Percentiles rank a stretch among this genome's conserved stretches.
phyloP scores from a whole-genome alignment of 2,113 vertebrate genomes.

The Otolemur garnettii region DNA sequence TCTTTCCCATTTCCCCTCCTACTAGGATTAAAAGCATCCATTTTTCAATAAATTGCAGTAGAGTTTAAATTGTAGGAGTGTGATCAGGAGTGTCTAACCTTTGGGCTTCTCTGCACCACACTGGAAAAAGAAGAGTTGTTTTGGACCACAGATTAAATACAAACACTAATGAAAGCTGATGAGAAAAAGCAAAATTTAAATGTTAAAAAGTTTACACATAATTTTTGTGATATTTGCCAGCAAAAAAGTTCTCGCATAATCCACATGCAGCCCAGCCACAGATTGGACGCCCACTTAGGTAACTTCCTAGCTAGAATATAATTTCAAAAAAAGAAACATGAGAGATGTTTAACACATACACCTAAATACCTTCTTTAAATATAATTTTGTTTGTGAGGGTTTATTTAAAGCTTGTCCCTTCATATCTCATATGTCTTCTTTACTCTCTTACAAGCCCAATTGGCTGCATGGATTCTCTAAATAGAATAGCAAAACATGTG shows the following conservation, averaged over 20 bases:
- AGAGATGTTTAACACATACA: neutral
- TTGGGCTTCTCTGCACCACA: no score
- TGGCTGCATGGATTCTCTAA: neutral
- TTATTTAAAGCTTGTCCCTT: conserved; percentile 5
- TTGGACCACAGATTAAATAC: no score
- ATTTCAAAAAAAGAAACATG: neutral
- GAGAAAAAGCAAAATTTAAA: no score
- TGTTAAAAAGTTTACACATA: no score
- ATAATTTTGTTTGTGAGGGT: conserved; percentile 28
- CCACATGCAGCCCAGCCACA: no score
- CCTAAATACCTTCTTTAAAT: neutral
- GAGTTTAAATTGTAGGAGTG: neutral
- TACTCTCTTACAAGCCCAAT: neutral
- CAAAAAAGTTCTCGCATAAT: no score
- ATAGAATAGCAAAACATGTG: neutral
- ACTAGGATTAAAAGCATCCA: neutral
- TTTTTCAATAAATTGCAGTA: neutral
- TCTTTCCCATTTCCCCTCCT: neutral
- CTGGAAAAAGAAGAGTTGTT: no score
- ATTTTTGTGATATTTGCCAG: no score
- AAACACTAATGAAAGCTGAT: no score
- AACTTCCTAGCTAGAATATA: conserved; percentile 33
- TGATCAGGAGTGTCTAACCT: no score
- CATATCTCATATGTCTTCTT: neutral
- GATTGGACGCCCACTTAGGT: neutral